phyloP scores from a whole-genome alignment of 2,888 invertebrate genomes.

The Lycophotia porphyrea region DNA sequence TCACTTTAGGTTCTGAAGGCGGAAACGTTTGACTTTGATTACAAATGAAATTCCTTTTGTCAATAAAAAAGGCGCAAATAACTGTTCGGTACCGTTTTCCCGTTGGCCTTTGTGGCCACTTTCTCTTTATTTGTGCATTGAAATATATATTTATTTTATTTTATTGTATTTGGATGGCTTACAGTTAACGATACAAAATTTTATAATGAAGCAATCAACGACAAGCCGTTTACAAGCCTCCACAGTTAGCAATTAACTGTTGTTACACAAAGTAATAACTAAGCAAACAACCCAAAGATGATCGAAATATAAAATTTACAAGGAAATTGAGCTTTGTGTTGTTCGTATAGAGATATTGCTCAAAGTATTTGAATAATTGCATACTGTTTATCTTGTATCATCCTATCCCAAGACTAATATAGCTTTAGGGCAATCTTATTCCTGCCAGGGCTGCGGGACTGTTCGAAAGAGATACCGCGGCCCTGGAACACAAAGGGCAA shows the following conservation, averaged over 20 bases:
- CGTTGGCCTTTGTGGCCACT: not conserved
- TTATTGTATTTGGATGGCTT: too few species aligned
- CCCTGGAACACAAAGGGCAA: too few species aligned
- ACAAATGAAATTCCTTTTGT: constrained; percentile 1
- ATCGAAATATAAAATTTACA: not conserved
- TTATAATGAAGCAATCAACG: too few species aligned
- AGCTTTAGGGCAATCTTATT: not conserved
- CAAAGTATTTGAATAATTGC: not conserved
- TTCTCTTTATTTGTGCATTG: not conserved
- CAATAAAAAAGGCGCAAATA: not conserved
- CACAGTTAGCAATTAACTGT: too few species aligned
- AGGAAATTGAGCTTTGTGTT: not conserved
- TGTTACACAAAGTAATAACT: not conserved
- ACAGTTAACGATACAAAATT: too few species aligned
- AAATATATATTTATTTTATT: too few species aligned
- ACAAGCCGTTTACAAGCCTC: too few species aligned
- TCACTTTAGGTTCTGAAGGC: not conserved
- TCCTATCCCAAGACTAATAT: not conserved
- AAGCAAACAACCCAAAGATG: not conserved
- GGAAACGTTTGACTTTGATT: constrained; percentile 4
- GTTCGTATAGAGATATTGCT: not conserved
- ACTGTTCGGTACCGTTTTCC: not conserved
- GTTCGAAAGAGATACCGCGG: too few species aligned
- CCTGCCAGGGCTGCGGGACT: too few species aligned
- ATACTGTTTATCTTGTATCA: not conserved